Base-by-base conservation (phyloP, 2,797 vertebrate genomes). In the Sparus aurata region DNA sequence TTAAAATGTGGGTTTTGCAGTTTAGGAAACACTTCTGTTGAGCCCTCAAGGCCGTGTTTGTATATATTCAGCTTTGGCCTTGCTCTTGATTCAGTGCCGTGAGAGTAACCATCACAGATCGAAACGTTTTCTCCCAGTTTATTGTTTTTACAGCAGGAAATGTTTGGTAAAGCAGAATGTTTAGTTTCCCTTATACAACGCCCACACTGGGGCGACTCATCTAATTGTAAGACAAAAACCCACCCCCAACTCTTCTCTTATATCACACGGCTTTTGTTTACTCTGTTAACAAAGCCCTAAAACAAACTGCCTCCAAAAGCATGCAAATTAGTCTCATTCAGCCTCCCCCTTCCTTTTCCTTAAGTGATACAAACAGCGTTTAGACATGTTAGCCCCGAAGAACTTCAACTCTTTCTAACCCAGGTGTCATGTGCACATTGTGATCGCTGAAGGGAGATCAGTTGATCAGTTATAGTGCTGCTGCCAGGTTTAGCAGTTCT, bases 221-320 rank as follows among this genome's bases (percentile, higher is more conserved):
- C 34, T 87, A 87, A 87, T 88, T 85, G 65, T 75, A 74, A 87
- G 69, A 77, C 65, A 78, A 82, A 75, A 58, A 27, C 34, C 41
- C 47, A 64, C 76, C 63, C 64, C 70, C 38, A 63, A 69, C 60
- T 43, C 47, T 50, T 79, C 77, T 82, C 50, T 54, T 66, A 52
- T 71, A 85, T 84, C 5, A 38, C 65, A 22, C 20, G 74, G 73
- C 80, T 85, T 83, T 85, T 89, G 82, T 89, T 89, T 87, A 74
- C 78, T 65, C 69, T 72, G 68, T 83, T 84, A 82, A 85, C 70
- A 71, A 77, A 84, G 58, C 74, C 75, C 77, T 75, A 62, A 85
- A 85, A 86, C 70, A 85, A 88, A 89, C 75, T 58, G 74, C 79
- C 75, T 76, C 60, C 72, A 69, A 86, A 89, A 76, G 53, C 64